Percentiles rank a stretch among this genome's conserved stretches.
Evolutionary conservation across 2,888 invertebrate species (phyloP).

Genomic region (Adela reaumurella): DNA sequence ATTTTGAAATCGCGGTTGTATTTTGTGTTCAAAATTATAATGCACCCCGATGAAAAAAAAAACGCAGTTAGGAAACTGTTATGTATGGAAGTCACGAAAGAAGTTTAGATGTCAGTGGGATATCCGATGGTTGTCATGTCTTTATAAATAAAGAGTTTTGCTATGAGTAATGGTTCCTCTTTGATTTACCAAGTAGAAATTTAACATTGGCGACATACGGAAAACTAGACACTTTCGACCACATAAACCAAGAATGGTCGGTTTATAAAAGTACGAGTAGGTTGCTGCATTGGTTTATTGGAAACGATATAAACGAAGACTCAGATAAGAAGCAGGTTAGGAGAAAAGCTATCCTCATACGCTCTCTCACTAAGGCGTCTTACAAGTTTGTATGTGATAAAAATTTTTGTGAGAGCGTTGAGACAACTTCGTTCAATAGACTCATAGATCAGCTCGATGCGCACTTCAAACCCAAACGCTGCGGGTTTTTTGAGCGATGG

Average conservation of each 20-base stretch:
- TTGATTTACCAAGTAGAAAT: too few species aligned
- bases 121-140: too few species aligned
- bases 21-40: too few species aligned
- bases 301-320: conserved; percentile 8
- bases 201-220: background rate
- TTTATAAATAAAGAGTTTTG: too few species aligned
- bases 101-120: too few species aligned
- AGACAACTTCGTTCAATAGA: conserved; percentile 6
- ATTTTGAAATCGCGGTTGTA: too few species aligned
- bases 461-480: conserved; percentile 15
- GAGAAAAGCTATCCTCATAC: conserved; percentile 8
- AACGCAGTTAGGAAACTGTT: too few species aligned
- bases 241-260: conserved; percentile 9
- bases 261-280: conserved; percentile 9
- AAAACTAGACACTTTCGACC: conserved; percentile 9
- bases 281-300: conserved; percentile 13
- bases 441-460: conserved; percentile 10
- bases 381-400: conserved; percentile 12
- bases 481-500: conserved; percentile 15
- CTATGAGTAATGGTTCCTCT: too few species aligned
- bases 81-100: too few species aligned
- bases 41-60: too few species aligned
- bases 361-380: conserved; percentile 12
- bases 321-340: conserved; percentile 4
- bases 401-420: conserved; percentile 12